Conservation (phyloP, 2,888 invertebrate species). For the Keiferia lycopersicella region DNA sequence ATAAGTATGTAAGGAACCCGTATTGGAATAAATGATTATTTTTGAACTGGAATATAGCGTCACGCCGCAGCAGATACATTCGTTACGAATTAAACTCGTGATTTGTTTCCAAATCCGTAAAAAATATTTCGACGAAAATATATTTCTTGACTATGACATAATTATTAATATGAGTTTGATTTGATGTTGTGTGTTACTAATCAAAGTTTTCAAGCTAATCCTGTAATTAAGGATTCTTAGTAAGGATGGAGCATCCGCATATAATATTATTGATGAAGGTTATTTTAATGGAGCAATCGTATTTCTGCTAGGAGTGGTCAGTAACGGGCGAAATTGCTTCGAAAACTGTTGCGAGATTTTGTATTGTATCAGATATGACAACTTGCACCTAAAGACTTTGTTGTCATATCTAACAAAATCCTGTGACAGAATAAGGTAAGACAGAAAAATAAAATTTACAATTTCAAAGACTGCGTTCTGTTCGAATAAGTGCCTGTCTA, state of each 20-base stretch:
- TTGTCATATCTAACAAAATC: too few relatives aligned
- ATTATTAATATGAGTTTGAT: neutral
- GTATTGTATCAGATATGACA: neutral
- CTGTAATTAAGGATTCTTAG: constrained; percentile 18
- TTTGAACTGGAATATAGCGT: constrained; percentile 47
- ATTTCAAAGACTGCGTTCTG: too few relatives aligned
- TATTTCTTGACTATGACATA: neutral
- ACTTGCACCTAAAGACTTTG: too few relatives aligned
- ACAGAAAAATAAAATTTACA: too few relatives aligned
- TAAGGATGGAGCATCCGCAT: too few relatives aligned
- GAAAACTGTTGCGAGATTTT: neutral
- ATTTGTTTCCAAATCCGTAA: constrained; percentile 49
- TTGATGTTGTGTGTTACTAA: constrained; percentile 4
- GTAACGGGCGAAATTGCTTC: too few relatives aligned
- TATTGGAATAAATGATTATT: neutral
- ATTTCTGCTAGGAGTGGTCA: too few relatives aligned
- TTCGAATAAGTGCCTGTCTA: too few relatives aligned
- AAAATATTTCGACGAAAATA: constrained; percentile 38
- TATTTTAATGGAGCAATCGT: too few relatives aligned
- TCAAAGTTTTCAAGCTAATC: constrained; percentile 19
- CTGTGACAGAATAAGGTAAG: too few relatives aligned
- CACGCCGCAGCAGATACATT: constrained; percentile 51
- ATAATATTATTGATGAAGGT: too few relatives aligned
- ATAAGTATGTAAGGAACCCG: constrained; percentile 39
- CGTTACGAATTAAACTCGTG: constrained; percentile 52